Evolutionary conservation across 2,888 invertebrate genomes (phyloP).

Genomic region (Amphipyra tragopoginis): DNA sequence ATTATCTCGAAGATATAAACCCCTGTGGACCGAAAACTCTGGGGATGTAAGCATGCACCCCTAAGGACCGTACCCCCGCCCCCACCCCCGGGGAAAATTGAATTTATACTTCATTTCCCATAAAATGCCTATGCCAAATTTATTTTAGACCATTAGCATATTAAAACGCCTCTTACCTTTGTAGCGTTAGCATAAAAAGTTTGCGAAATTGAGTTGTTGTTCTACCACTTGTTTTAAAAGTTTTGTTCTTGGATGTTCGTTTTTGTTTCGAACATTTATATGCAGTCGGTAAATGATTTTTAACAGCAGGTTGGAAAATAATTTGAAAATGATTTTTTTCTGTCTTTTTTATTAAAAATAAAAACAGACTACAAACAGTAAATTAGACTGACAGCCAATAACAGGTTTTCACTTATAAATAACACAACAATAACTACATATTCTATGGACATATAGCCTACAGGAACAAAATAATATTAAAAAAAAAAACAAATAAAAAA

Average conservation of each 20-base stretch:
- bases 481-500: too few species aligned
- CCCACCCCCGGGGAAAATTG: conserved; percentile 70
- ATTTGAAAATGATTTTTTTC: too few species aligned
- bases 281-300: too few species aligned
- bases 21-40: conserved; percentile 36
- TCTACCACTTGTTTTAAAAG: conserved; percentile 24
- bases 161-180: conserved; percentile 80
- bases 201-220: conserved; percentile 23
- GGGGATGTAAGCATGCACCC: conserved; percentile 33
- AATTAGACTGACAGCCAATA: too few species aligned
- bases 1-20: conserved; percentile 69
- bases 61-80: conserved; percentile 46
- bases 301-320: too few species aligned
- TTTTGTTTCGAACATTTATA: too few species aligned
- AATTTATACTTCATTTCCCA: conserved; percentile 85
- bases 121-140: conserved; percentile 86
- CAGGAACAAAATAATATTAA: too few species aligned
- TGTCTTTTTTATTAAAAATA: too few species aligned
- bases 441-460: too few species aligned
- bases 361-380: too few species aligned
- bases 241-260: conserved; percentile 4
- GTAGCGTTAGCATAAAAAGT: conserved; percentile 70
- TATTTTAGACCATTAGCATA: conserved; percentile 88
- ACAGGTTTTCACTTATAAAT: too few species aligned
- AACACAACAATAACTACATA: too few species aligned